A percentile compares a stretch with the other conserved stretches of the same genome.
These are phyloP conservation scores for Pteruthius melanotis DNA, from an alignment of 2,113 vertebrate genomes.

Conservation along the genomic window DNA sequence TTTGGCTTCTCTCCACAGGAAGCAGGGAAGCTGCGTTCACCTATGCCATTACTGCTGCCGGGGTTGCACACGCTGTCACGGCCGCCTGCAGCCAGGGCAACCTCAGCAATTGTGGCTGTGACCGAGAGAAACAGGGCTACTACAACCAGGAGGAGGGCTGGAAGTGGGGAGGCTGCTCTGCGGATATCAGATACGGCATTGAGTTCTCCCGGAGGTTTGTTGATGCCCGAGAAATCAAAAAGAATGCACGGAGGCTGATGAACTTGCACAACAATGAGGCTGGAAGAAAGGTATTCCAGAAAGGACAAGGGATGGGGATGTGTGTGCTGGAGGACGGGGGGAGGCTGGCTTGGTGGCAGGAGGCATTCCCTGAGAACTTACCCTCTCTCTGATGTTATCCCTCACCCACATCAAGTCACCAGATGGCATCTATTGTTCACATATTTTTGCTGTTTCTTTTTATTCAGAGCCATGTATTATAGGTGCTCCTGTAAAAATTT, in stretches of 20 bases:
- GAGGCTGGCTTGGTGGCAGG: neutral
- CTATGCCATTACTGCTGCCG: constrained; percentile 95
- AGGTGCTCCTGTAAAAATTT: neutral
- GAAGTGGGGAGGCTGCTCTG: constrained; percentile 99
- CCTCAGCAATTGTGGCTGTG: constrained; percentile 97
- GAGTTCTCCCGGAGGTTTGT: constrained; percentile 97
- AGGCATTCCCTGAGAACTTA: neutral
- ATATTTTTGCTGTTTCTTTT: neutral
- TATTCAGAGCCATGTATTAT: neutral
- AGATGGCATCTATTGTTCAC: neutral
- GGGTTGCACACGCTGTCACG: constrained; percentile 93
- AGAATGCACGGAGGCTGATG: constrained; percentile 95
- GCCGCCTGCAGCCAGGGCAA: constrained; percentile 96
- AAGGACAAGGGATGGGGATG: constrained; percentile 3
- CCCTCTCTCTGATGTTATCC: neutral
- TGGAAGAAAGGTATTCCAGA: constrained; percentile 90
- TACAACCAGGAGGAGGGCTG: constrained; percentile 96
- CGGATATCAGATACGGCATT: constrained; percentile 94
- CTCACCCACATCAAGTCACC: neutral
- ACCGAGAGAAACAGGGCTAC: constrained; percentile 97
- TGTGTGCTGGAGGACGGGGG: neutral
- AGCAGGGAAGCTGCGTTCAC: constrained; percentile 98
- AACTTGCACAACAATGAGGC: constrained; percentile 99
- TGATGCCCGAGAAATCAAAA: constrained; percentile 95
- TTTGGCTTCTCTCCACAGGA: constrained; percentile 76